Base-by-base conservation (phyloP, 2,113 vertebrate genomes). In the Toxostoma redivivum region DNA sequence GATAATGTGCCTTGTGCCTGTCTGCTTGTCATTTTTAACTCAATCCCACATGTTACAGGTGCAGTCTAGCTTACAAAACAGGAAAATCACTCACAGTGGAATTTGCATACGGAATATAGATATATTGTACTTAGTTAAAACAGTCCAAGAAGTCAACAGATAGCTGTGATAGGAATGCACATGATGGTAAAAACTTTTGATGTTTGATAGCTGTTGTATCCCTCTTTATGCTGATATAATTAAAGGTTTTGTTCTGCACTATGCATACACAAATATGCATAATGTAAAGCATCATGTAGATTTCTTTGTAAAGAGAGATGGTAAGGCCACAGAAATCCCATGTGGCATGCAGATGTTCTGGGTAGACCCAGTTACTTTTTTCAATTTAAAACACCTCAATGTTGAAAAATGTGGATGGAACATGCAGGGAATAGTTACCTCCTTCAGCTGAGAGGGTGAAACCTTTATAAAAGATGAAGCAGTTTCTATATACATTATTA, bases 11-110 rank as follows among this genome's bases (percentile, higher is more conserved):
- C 97, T 98, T 98, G 98, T 98, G 98, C 98, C 98, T 98, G 98
- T 99, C 98, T 98, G 94, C 98, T 98, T 99, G 99, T 99, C 99
- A 99, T 98, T 99, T 98, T 98, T 98, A 99, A 99, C 98, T 99
- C 98, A 98, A 98, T 98, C 98, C 97, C 97, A 94, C 98, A 98
- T 95, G 98, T 98, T 98, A 98, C 97, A 98, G 98, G 97, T 98
- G 96, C 98, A 98, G 98, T 97, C 98, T 98, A 97, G 98, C 98
- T 98, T 98, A 98, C 98, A 97, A 98, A 98, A 98, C 97, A 98
- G 98, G 97, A 95, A 97, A 98, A 97, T 97, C 98, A 97, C 90
- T 97, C 98, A 94, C 92, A 79, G 96, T 96, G 97, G 95, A 97
- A 98, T 98, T 94, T 98, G 96, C 98, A 98, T 98, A 94, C 12